Conservation (phyloP, 2,797 vertebrate genomes). For the Alcedo atthis region DNA sequence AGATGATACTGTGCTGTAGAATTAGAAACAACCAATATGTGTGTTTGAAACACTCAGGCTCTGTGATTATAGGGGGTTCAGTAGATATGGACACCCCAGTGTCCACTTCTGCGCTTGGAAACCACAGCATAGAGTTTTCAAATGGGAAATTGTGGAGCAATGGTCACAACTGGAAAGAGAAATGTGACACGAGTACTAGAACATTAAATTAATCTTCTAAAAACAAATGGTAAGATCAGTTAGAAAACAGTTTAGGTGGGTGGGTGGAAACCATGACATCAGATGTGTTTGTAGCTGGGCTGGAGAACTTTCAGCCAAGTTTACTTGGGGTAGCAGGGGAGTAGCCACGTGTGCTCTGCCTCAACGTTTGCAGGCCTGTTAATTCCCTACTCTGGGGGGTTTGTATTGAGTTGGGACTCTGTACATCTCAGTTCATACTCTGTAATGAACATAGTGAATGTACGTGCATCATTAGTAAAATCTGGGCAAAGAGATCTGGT, state of each 20-base stretch:
- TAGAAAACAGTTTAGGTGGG: not conserved
- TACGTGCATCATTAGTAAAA: constrained; percentile 28
- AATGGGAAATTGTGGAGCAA: not conserved
- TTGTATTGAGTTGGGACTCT: not conserved
- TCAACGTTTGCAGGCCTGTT: not conserved
- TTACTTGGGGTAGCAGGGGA: not conserved
- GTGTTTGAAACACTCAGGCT: not conserved
- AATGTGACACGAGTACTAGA: not conserved
- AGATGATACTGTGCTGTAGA: not conserved
- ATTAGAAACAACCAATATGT: fast-evolving
- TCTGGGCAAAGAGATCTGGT: not conserved
- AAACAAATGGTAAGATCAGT: not conserved
- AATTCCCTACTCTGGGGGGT: not conserved
- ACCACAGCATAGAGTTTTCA: not conserved
- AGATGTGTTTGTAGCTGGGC: not conserved
- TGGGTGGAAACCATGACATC: not conserved
- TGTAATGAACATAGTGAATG: not conserved
- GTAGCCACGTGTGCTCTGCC: not conserved
- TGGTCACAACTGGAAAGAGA: not conserved
- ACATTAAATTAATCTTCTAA: not conserved
- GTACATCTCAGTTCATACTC: not conserved
- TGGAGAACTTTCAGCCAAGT: not conserved
- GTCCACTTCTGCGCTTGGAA: not conserved
- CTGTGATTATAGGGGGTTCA: not conserved
- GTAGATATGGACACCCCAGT: not conserved